A percentile compares a stretch with the other conserved stretches of the same genome.
phyloP scores from a whole-genome alignment of 2,797 vertebrate species.

The Falco novaeseelandiae region DNA sequence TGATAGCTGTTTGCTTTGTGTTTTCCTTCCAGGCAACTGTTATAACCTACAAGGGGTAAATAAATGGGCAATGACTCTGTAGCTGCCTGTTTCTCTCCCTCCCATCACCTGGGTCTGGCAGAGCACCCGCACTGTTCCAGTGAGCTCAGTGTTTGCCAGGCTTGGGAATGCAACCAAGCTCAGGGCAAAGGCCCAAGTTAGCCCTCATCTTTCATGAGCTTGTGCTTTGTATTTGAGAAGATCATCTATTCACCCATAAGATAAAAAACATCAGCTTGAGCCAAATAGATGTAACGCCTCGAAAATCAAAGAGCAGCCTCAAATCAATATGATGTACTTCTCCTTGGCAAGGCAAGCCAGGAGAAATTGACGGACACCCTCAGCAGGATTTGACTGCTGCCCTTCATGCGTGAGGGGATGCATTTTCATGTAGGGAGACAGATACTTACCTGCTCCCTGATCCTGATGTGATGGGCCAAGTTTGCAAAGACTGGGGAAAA shows the following conservation, averaged over 20 bases:
- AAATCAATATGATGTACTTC: background rate
- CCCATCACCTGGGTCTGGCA: background rate
- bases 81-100: background rate
- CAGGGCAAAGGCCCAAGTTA: background rate
- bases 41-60: background rate
- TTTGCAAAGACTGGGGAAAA: background rate
- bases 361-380: background rate
- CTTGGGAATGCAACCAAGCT: background rate
- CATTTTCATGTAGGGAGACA: background rate
- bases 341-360: background rate
- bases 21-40: background rate
- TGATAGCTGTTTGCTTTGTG: background rate
- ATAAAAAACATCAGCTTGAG: background rate
- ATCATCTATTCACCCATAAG: background rate
- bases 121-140: rapidly evolving
- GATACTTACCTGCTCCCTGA: background rate
- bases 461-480: background rate
- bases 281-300: background rate
- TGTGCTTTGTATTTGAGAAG: background rate
- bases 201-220: background rate
- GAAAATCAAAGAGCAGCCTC: background rate
- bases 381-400: background rate
- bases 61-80: background rate
- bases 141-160: background rate
- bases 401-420: rapidly evolving